Evolutionary conservation across 2,113 vertebrate species (phyloP), one percentile per base, ranked within the genome.

Genomic region (Boleophthalmus pectinirostris): DNA sequence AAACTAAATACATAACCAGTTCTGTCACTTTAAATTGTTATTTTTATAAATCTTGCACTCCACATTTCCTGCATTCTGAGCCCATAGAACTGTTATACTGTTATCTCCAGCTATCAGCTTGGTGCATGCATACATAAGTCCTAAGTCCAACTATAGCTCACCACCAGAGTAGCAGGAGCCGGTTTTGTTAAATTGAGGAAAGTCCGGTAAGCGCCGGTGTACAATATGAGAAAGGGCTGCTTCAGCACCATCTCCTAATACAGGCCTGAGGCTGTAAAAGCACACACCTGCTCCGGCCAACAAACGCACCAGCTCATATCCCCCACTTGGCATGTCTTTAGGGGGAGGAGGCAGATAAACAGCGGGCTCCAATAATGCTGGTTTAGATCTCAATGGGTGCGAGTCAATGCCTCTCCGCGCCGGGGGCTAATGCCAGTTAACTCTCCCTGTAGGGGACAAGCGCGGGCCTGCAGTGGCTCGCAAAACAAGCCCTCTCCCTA

Each of bases 361-460:
- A 91, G 87, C 84, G 63, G 88, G 85, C 81, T 89, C 83, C 88
- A 91, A 90, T 92, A 91, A 92, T 85, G 85, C 88, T 70, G 82
- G 89, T 88, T 90, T 83, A 89, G 89, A 89, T 92, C 89, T 91
- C 90, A 85, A 90, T 90, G 88, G 90, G 89, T 87, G 85, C 78
- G 66, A 92, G 88, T 91, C 91, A 90, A 92, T 91, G 91, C 85
- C 89, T 93, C 91, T 90, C 80, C 79, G 68, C 92, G 87, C 93
- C 77, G 87, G 86, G 82, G 91, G 91, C 90, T 92, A 92, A 93
- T 89, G 88, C 84, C 85, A 92, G 92, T 91, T 92, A 92, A 92
- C 89, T 81, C 88, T 85, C 89, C 88, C 88, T 88, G 87, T 87
- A 89, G 83, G 88, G 88, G 82, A 88, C 70, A 54, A 81, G 81